Evolutionary conservation across 2,113 vertebrate genomes (phyloP).

Genomic region (Mugil cephalus): DNA sequence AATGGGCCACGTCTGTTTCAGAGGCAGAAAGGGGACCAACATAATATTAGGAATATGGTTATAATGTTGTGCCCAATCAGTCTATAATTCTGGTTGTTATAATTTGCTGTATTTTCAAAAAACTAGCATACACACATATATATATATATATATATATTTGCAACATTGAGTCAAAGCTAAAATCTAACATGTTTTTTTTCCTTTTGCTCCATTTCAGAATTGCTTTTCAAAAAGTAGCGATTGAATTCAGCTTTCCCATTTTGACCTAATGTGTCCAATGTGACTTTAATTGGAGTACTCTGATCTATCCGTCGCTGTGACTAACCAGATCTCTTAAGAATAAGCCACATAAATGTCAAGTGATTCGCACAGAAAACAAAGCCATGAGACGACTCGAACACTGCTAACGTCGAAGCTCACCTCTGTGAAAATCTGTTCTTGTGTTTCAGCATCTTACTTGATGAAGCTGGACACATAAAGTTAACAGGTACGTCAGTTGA

Average conservation of each 20-base stretch:
- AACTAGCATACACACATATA: too few relatives aligned
- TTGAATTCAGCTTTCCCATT: background rate
- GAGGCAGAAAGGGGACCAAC: too few relatives aligned
- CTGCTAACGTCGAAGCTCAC: slow-evolving; percentile 4
- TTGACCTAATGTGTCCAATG: background rate
- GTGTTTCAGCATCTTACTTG: slow-evolving; percentile 99
- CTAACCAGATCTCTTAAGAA: background rate
- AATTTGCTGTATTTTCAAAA: too few relatives aligned
- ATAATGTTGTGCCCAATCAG: too few relatives aligned
- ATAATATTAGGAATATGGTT: too few relatives aligned
- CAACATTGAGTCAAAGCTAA: background rate
- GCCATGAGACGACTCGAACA: background rate
- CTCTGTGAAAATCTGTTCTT: slow-evolving; percentile 75
- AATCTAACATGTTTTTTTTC: background rate
- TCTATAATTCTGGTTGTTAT: too few relatives aligned
- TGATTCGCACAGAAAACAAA: slow-evolving; percentile 1
- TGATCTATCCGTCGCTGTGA: background rate
- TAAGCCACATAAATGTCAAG: background rate
- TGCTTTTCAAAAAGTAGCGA: background rate
- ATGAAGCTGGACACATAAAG: slow-evolving; percentile 99
- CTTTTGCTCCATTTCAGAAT: too few relatives aligned
- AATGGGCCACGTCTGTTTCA: too few relatives aligned
- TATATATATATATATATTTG: too few relatives aligned
- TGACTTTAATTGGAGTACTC: background rate
- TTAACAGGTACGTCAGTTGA: slow-evolving; percentile 91